Base-by-base conservation (phyloP, 2,113 vertebrate genomes). In the Mugil cephalus region DNA sequence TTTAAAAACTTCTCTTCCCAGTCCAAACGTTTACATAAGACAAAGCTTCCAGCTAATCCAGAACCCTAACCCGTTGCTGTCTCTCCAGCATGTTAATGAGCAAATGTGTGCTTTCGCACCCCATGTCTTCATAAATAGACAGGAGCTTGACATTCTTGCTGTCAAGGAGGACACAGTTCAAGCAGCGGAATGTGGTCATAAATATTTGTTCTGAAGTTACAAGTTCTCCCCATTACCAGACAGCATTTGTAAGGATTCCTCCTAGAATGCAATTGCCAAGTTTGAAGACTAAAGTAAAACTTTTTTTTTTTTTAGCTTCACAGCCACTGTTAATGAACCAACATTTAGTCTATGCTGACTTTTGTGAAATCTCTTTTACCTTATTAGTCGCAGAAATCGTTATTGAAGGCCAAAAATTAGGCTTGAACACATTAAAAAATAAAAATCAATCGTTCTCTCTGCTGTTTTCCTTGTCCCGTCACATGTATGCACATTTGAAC, bases 341-440 rank as follows among this genome's bases (percentile, higher is more conserved):
- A n/a, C n/a, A n/a, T n/a, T n/a, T n/a, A n/a, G n/a, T n/a, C n/a
- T n/a, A n/a, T 67, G 12, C 12, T 48, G 38, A 11, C 38, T 61
- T 85, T 79, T 83, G 53, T 72, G 61, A 76, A 84, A 76, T 64
- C 69, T 54, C 77, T 81, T 38, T 73, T 56, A 52, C 45, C 46
- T 84, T 83, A 75, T 87, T 87, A 85, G 87, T 86, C 61, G 67
- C 61, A 21, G 55, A 86, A 61, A 87, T 87, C 83, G 63, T 82
- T 86, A 83, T 80, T 85, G 76, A 88, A 73, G 56, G 65, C 69
- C 68, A 53, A 18, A 19, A 79, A 68, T 81, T 82, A 55, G 53
- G 52, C 77, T 39, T 79, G 35, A 87, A 80, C 74, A 80, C 78
- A 84, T 34, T 13, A 24, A 66, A 43, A 63, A 68, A 87, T 64